phyloP scores from a whole-genome alignment of 2,888 invertebrate species.

The Leucophora obtusa region DNA sequence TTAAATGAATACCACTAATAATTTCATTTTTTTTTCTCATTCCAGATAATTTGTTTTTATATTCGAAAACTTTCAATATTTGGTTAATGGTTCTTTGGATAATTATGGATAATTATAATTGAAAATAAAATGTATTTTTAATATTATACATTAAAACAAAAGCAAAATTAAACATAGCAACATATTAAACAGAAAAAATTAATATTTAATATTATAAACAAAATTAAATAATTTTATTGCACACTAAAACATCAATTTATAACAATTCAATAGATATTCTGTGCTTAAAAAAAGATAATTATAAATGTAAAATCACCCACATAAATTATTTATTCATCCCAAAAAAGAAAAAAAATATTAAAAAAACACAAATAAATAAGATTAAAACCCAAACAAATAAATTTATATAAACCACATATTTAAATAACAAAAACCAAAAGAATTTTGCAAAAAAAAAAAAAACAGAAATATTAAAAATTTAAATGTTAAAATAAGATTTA shows the following conservation, averaged over 20 bases:
- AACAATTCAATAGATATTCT: background rate
- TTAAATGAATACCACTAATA: too few species aligned
- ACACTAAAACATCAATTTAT: background rate
- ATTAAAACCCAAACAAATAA: background rate
- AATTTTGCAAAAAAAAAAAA: background rate
- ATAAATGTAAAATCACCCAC: background rate
- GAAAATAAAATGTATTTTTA: slow-evolving; percentile 8
- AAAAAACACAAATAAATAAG: background rate
- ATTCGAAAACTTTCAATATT: slow-evolving; percentile 27
- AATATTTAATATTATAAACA: background rate
- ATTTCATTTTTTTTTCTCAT: slow-evolving; percentile 14
- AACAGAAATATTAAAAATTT: background rate
- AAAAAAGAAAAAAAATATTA: too few species aligned
- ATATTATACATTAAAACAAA: background rate
- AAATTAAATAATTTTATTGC: slow-evolving; percentile 1
- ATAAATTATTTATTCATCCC: slow-evolving; percentile 2
- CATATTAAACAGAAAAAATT: background rate
- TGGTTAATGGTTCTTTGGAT: slow-evolving; percentile 37
- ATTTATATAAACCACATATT: background rate
- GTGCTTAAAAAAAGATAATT: background rate
- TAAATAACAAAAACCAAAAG: too few species aligned
- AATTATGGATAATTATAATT: slow-evolving; percentile 32
- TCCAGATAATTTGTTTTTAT: slow-evolving; percentile 44
- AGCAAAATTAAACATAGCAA: background rate
- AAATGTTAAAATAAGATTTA: slow-evolving; percentile 6